Conservation (phyloP, 2,888 invertebrate genomes). For the Ariolimax columbianus region DNA sequence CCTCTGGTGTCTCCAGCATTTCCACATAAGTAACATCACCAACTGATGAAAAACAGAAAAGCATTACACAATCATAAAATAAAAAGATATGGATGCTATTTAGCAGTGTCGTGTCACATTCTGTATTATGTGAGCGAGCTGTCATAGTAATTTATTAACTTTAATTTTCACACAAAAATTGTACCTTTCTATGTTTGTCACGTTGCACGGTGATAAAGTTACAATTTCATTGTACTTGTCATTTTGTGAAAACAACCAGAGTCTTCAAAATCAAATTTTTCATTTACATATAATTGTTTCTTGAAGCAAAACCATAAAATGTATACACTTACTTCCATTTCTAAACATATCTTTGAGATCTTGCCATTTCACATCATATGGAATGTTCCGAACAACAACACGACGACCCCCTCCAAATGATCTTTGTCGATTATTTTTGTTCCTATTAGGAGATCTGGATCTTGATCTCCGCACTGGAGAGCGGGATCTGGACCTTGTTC, state of each 20-base stretch:
- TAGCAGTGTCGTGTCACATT: too few species aligned
- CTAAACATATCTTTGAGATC: constrained; percentile 96
- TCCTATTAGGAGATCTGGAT: constrained; percentile 52
- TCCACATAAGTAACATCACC: constrained; percentile 97
- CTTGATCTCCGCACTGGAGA: constrained; percentile 52
- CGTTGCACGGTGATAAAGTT: too few species aligned
- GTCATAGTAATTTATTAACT: too few species aligned
- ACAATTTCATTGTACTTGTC: too few species aligned
- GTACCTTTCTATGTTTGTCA: too few species aligned
- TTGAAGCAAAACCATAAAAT: background rate
- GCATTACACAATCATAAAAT: background rate
- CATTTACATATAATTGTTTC: too few species aligned
- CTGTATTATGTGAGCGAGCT: too few species aligned
- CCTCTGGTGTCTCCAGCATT: constrained; percentile 93
- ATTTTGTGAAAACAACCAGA: too few species aligned
- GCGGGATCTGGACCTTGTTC: constrained; percentile 43
- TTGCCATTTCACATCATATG: constrained; percentile 98
- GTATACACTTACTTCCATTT: constrained; percentile 82
- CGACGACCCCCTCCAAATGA: constrained; percentile 77
- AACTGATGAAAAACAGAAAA: constrained; percentile 80
- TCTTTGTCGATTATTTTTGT: constrained; percentile 52
- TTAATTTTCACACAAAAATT: too few species aligned
- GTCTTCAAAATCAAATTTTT: too few species aligned
- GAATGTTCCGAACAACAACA: constrained; percentile 94
- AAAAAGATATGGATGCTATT: too few species aligned